Evolutionary conservation across 2,797 vertebrate species (phyloP).

Genomic region (Holocentrus rufus): DNA sequence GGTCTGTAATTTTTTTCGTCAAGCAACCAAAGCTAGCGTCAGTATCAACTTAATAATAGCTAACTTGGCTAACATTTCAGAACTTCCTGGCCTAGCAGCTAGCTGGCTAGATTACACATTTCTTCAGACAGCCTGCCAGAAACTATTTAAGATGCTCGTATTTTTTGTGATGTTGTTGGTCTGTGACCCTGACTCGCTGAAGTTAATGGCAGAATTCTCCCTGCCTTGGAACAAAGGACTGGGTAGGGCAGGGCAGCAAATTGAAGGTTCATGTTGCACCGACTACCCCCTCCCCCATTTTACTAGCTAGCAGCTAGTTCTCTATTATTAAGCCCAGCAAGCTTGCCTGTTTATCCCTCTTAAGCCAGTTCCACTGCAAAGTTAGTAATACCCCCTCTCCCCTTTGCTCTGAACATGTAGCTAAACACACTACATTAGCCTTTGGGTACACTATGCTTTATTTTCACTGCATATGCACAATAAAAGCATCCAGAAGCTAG

Average conservation of each 20-base stretch:
- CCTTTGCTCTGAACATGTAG: not conserved
- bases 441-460: too few species aligned
- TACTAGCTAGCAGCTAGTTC: slow-evolving; percentile 43
- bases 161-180: slow-evolving; percentile 16
- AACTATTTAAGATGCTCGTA: not conserved
- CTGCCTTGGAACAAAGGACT: slow-evolving; percentile 68
- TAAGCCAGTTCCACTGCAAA: slow-evolving; percentile 10
- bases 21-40: not conserved
- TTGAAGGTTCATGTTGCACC: slow-evolving; percentile 68
- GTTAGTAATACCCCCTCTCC: slow-evolving; percentile 3
- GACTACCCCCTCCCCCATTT: slow-evolving; percentile 70
- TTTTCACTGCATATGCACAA: not conserved
- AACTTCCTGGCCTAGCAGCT: slow-evolving; percentile 65
- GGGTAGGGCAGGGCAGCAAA: slow-evolving; percentile 61
- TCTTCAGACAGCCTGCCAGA: not conserved
- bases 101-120: slow-evolving; percentile 5
- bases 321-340: slow-evolving; percentile 22
- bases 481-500: not conserved
- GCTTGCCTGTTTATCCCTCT: slow-evolving; percentile 27
- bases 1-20: not conserved
- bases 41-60: slow-evolving; percentile 7
- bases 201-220: slow-evolving; percentile 21
- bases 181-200: not conserved
- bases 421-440: not conserved
- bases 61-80: slow-evolving; percentile 45